These are phyloP conservation scores for Microtus pennsylvanicus DNA, from an alignment of 2,113 vertebrate genomes.

Conservation along the genomic window DNA sequence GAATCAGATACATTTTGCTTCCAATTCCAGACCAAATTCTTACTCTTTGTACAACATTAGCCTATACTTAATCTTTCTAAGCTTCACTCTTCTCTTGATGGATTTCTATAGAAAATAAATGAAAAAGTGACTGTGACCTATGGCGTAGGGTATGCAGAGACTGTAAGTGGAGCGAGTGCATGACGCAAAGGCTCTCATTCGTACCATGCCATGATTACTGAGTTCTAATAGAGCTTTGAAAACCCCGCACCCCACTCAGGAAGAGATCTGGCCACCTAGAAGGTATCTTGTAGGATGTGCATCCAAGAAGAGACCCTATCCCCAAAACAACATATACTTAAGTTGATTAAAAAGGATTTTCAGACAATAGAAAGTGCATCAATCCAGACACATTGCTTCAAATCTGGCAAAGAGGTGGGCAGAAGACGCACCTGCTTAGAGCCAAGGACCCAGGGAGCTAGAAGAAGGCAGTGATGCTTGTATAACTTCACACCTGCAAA, in stretches of 20 bases:
- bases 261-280: not conserved
- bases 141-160: not conserved
- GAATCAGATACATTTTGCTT: not conserved
- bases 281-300: not conserved
- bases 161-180: not conserved
- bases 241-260: not conserved
- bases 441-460: not conserved
- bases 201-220: not conserved
- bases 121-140: not conserved
- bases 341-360: not conserved
- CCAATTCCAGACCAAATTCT: not conserved
- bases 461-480: not conserved
- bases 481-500: not conserved
- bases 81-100: not conserved
- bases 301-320: not conserved
- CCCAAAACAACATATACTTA: not conserved
- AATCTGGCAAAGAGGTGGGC: not conserved
- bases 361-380: not conserved
- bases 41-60: not conserved
- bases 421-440: not conserved
- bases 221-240: not conserved
- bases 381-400: not conserved
- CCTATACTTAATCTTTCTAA: not conserved
- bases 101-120: slow-evolving; percentile 36
- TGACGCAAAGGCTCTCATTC: not conserved